Percentiles rank a stretch among this genome's conserved stretches.
Conservation (phyloP, 2,888 invertebrate genomes). For the Rotaria sp. region DNA sequence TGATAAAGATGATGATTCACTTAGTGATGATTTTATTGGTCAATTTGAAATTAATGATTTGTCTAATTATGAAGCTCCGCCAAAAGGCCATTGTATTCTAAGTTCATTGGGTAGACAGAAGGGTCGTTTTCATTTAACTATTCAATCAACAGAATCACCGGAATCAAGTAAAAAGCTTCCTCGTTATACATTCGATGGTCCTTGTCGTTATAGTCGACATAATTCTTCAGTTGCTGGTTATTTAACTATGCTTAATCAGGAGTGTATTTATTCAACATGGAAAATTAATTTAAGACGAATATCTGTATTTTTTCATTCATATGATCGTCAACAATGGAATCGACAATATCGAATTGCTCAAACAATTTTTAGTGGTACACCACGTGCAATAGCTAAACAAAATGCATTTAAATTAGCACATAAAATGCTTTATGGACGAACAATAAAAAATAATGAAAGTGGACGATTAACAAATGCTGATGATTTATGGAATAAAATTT, state of each 20-base stretch:
- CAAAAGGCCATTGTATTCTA: neutral
- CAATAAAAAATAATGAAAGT: neutral
- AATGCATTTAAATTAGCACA: neutral
- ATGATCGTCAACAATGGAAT: neutral
- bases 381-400: neutral
- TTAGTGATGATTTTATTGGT: neutral
- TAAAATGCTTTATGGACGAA: neutral
- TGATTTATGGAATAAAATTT: neutral
- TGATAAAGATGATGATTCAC: neutral
- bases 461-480: neutral
- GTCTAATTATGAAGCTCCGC: neutral
- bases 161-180: neutral
- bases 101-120: neutral
- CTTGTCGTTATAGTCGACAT: neutral
- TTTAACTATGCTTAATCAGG: neutral
- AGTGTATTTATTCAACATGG: neutral
- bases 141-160: neutral
- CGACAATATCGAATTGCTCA: neutral
- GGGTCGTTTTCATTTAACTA: neutral
- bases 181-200: conserved; percentile 1
- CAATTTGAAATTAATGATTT: too few relatives aligned
- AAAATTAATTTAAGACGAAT: neutral
- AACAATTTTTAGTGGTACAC: neutral
- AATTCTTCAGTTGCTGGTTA: neutral
- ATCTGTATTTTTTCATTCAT: neutral